phyloP scores from a whole-genome alignment of 2,888 invertebrate species.

The Torymus tubicola region DNA sequence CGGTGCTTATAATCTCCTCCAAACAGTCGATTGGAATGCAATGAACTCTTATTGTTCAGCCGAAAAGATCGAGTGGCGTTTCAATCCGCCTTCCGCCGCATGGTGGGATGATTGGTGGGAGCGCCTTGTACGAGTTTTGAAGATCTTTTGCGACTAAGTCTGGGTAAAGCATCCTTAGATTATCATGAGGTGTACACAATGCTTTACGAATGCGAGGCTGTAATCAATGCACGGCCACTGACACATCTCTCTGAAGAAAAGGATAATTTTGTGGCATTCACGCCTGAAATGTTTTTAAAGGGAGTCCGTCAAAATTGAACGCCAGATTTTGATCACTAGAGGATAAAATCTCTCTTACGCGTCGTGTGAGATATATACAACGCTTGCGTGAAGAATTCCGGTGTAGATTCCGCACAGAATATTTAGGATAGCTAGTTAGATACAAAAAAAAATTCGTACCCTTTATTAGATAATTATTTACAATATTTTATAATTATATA shows the following conservation, averaged over 20 bases:
- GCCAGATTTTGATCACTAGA: not conserved
- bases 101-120: constrained; percentile 25
- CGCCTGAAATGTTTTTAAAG: constrained; percentile 4
- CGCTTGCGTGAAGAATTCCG: not conserved
- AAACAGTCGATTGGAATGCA: constrained; percentile 24
- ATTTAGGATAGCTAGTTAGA: not conserved
- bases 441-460: not conserved
- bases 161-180: not conserved
- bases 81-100: constrained; percentile 39
- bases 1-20: constrained; percentile 20
- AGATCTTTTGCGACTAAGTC: not conserved
- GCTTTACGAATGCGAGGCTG: not conserved
- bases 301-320: not conserved
- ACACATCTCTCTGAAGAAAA: not conserved
- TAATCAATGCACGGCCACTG: constrained; percentile 6
- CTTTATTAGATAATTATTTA: too few species aligned
- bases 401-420: not conserved
- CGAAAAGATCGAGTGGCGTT: constrained; percentile 34
- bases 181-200: constrained; percentile 8
- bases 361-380: not conserved
- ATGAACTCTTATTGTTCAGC: not conserved
- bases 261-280: not conserved
- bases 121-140: too few species aligned
- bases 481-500: too few species aligned
- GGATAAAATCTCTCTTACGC: not conserved